Conservation (phyloP, 2,888 invertebrate genomes). For the Dendrolimus houi region DNA sequence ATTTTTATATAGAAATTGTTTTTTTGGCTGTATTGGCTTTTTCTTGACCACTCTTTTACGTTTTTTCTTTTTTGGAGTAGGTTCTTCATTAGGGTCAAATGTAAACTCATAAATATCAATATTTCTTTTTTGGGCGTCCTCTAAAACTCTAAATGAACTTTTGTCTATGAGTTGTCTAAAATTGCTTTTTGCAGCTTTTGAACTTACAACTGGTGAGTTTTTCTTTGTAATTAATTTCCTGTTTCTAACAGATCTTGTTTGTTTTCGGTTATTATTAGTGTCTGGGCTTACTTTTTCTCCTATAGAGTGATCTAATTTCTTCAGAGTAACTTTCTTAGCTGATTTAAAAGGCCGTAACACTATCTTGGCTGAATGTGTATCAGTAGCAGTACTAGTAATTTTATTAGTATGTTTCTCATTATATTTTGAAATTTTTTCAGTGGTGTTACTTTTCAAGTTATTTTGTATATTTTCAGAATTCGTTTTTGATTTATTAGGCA, state of each 20-base stretch:
- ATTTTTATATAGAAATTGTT: constrained; percentile 27
- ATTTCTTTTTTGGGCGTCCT: constrained; percentile 29
- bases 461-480: background rate
- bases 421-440: constrained; percentile 9
- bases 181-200: constrained; percentile 9
- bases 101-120: constrained; percentile 66
- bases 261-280: constrained; percentile 38
- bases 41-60: constrained; percentile 39
- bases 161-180: constrained; percentile 22
- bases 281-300: constrained; percentile 27
- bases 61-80: constrained; percentile 56
- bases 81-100: constrained; percentile 63
- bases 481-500: background rate
- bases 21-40: constrained; percentile 40
- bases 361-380: background rate
- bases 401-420: constrained; percentile 4
- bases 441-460: background rate
- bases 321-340: background rate
- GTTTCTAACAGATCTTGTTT: constrained; percentile 7
- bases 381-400: background rate
- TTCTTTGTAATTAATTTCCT: constrained; percentile 7
- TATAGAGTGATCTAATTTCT: constrained; percentile 1
- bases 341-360: background rate
- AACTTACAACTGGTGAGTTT: constrained; percentile 8
- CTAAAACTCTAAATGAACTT: constrained; percentile 43